phyloP scores from a whole-genome alignment of 2,888 invertebrate genomes.

The Stegophylla sp. region DNA sequence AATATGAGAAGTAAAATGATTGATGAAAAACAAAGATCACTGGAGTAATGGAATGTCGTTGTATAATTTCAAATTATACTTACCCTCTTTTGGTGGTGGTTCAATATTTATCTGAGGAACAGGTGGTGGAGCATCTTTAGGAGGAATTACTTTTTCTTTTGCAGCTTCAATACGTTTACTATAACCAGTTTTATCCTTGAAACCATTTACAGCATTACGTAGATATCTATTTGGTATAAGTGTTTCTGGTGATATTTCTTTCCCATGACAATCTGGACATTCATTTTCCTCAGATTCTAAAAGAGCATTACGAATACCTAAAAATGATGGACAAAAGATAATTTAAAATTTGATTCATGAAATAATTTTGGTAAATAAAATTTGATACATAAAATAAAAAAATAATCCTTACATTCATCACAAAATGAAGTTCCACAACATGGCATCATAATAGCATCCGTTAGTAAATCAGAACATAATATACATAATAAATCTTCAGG shows the following conservation, averaged over 20 bases:
- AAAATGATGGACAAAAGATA: slow-evolving; percentile 60
- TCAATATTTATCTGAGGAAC: slow-evolving; percentile 22
- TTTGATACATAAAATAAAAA: no score
- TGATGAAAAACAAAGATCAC: slow-evolving; percentile 15
- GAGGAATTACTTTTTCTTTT: slow-evolving; percentile 41
- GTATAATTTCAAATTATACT: neutral
- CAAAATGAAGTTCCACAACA: slow-evolving; percentile 99
- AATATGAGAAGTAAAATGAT: neutral
- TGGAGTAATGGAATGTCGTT: neutral
- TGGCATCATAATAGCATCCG: slow-evolving; percentile 96
- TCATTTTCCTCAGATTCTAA: slow-evolving; percentile 93
- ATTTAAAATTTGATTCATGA: neutral
- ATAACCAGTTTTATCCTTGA: slow-evolving; percentile 91
- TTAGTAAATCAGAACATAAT: slow-evolving; percentile 88
- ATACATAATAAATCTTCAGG: slow-evolving; percentile 92
- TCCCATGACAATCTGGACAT: slow-evolving; percentile 92
- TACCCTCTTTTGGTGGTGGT: slow-evolving; percentile 42
- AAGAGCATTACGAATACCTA: slow-evolving; percentile 85
- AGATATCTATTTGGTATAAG: slow-evolving; percentile 91
- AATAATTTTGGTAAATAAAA: no score
- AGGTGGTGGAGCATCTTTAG: slow-evolving; percentile 26
- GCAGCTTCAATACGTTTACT: slow-evolving; percentile 56
- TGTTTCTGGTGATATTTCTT: slow-evolving; percentile 89
- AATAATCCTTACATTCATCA: slow-evolving; percentile 84
- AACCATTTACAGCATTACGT: slow-evolving; percentile 85